Conservation (phyloP, 2,797 vertebrate genomes). For the Neostethus bicornis region DNA sequence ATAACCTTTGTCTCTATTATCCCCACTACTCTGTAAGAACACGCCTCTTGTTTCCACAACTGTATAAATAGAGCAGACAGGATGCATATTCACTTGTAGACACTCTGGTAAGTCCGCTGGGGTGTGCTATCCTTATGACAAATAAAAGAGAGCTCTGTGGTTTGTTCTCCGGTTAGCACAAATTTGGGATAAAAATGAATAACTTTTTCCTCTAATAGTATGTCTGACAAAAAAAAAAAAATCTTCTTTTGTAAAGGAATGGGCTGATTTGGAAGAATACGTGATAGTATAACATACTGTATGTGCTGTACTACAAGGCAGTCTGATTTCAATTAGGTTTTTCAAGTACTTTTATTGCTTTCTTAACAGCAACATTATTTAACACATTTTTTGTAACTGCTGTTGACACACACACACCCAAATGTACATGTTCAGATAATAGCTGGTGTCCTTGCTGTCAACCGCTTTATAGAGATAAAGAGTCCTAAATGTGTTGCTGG, state of each 20-base stretch:
- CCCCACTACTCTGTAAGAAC: too few species aligned
- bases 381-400: conserved; percentile 19
- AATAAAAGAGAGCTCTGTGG: too few species aligned
- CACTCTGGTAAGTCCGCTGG: too few species aligned
- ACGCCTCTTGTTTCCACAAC: too few species aligned
- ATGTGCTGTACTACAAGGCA: not conserved
- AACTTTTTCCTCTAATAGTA: too few species aligned
- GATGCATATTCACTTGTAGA: too few species aligned
- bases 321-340: not conserved
- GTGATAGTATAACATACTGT: not conserved
- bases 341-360: conserved; percentile 1
- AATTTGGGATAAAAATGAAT: too few species aligned
- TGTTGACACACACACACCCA: conserved; percentile 21
- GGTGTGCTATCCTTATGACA: too few species aligned
- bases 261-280: not conserved
- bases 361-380: conserved; percentile 20
- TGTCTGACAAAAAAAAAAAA: not conserved
- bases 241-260: not conserved
- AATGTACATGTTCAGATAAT: conserved; percentile 1
- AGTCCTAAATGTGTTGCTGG: conserved; percentile 8
- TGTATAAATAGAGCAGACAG: too few species aligned
- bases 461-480: conserved; percentile 22
- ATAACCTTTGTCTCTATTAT: too few species aligned
- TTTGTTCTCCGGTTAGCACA: too few species aligned
- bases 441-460: conserved; percentile 20